A percentile compares a stretch with the other conserved stretches of the same genome.
phyloP scores from a whole-genome alignment of 2,113 vertebrate genomes.

The Aldabrachelys gigantea region DNA sequence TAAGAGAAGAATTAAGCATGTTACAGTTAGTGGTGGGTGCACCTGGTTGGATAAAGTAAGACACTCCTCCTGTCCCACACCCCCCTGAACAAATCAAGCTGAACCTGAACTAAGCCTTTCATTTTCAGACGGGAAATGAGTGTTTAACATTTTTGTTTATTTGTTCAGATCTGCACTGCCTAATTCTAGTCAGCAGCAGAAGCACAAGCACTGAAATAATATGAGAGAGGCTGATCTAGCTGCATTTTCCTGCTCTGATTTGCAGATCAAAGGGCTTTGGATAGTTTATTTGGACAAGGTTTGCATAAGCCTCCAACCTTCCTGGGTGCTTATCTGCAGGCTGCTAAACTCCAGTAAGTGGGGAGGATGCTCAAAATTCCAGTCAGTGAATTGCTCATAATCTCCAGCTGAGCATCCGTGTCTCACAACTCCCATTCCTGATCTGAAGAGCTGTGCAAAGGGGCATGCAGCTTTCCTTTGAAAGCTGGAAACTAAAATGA shows the following conservation, averaged over 20 bases:
- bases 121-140: not conserved
- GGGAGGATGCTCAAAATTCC: not conserved
- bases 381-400: constrained; percentile 33
- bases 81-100: not conserved
- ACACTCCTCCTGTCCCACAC: not conserved
- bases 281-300: constrained; percentile 26
- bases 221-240: not conserved
- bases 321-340: constrained; percentile 10
- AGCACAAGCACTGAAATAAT: not conserved
- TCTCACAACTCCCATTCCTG: not conserved
- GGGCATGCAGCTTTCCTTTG: not conserved
- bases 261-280: constrained; percentile 26
- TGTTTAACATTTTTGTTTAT: not conserved
- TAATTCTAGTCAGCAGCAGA: constrained; percentile 10
- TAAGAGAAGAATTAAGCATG: not conserved
- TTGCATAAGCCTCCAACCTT: constrained; percentile 31
- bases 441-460: not conserved
- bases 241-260: constrained; percentile 29
- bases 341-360: constrained; percentile 19
- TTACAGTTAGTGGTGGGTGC: not conserved
- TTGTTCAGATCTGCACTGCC: not conserved
- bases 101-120: fast-evolving
- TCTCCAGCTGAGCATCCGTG: constrained; percentile 19
- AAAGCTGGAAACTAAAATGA: not conserved
- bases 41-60: not conserved